A percentile compares a stretch with the other conserved stretches of the same genome.
Conservation (phyloP, 92 coral and sea anemone genomes). For the Epizoanthus rinbou region DNA sequence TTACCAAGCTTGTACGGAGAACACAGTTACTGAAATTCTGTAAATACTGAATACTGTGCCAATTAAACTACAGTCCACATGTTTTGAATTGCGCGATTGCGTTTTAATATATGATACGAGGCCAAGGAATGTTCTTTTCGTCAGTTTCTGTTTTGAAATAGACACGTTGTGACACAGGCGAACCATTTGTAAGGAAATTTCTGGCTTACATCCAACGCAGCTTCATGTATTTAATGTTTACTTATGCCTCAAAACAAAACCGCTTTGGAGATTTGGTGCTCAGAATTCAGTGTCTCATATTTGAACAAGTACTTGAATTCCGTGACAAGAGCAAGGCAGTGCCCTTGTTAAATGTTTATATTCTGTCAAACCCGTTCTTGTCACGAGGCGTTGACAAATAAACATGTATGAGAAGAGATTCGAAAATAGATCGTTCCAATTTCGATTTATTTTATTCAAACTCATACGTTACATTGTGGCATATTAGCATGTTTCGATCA, state of each 20-base stretch:
- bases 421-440: not conserved
- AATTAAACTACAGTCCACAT: not conserved
- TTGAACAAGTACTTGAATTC: too few relatives aligned
- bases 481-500: too few relatives aligned
- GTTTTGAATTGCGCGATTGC: not conserved
- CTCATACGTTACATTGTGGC: too few relatives aligned
- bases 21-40: too few relatives aligned
- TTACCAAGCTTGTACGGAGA: too few relatives aligned
- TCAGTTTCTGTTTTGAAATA: constrained; percentile 10
- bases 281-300: not conserved
- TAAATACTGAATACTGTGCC: not conserved
- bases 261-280: constrained; percentile 4
- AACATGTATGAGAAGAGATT: not conserved
- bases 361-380: not conserved
- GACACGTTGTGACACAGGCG: not conserved
- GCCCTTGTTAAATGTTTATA: not conserved
- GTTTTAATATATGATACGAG: too few relatives aligned
- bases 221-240: not conserved
- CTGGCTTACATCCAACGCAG: not conserved
- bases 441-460: too few relatives aligned
- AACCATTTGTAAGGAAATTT: not conserved
- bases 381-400: constrained; percentile 10
- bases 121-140: not conserved
- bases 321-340: not conserved
- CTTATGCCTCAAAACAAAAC: constrained; percentile 15